Percentiles rank a stretch among this genome's conserved stretches.
Evolutionary conservation across 2,113 vertebrate genomes (phyloP).

Genomic region (Peromyscus californicus): DNA sequence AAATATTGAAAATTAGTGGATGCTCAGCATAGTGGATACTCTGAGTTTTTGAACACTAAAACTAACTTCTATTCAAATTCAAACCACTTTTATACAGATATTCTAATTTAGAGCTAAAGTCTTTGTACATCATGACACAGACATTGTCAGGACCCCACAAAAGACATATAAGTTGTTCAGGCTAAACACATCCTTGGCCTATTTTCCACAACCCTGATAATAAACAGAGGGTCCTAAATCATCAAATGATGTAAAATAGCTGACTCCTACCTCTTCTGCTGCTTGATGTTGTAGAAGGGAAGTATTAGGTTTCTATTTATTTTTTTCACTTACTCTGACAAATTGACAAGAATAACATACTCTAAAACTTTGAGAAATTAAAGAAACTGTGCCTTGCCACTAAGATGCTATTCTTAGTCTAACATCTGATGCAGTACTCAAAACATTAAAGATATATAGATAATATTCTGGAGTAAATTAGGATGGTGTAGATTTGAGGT

Average conservation of each 20-base stretch:
- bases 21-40: neutral
- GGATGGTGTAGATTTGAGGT: neutral
- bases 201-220: neutral
- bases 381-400: neutral
- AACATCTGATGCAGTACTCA: neutral
- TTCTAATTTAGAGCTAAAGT: neutral
- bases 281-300: neutral
- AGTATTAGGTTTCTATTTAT: neutral
- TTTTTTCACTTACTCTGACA: constrained; percentile 15
- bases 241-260: neutral
- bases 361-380: neutral
- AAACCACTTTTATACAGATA: neutral
- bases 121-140: neutral
- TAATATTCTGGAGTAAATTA: neutral
- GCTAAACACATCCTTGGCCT: neutral
- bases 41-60: neutral
- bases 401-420: neutral
- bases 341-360: neutral
- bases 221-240: neutral
- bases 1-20: constrained; percentile 6
- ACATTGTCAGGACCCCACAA: neutral
- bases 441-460: neutral
- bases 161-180: neutral
- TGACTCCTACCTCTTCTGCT: neutral
- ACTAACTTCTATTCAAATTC: neutral